Percentiles rank a stretch among this genome's conserved stretches.
These are phyloP conservation scores for Opisthograptis luteolata DNA, from an alignment of 2,888 invertebrate genomes.

Conservation along the genomic window DNA sequence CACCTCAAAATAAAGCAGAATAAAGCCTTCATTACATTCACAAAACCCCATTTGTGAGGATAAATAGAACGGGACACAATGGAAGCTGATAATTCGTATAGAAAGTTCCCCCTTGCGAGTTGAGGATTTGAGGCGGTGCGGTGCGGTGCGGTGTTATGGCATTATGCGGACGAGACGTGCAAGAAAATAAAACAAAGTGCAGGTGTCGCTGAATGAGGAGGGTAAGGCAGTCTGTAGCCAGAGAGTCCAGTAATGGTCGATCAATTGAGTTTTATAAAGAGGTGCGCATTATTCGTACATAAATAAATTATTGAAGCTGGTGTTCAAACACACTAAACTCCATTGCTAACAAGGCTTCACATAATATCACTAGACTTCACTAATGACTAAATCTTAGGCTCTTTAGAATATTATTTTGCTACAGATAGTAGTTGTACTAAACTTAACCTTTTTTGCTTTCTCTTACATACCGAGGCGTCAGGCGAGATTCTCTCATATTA, in stretches of 20 bases:
- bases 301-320: neutral
- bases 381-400: too few relatives aligned
- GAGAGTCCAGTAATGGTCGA: neutral
- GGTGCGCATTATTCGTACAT: neutral
- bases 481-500: too few relatives aligned
- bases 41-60: slow-evolving; percentile 76
- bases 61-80: slow-evolving; percentile 75
- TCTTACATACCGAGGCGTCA: too few relatives aligned
- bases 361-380: too few relatives aligned
- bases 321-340: too few relatives aligned
- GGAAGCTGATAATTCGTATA: slow-evolving; percentile 75
- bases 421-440: too few relatives aligned
- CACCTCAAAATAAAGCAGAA: slow-evolving; percentile 78
- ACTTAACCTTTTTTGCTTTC: too few relatives aligned
- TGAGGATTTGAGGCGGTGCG: slow-evolving; percentile 70
- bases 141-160: slow-evolving; percentile 73
- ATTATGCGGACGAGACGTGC: slow-evolving; percentile 71
- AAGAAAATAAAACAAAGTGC: slow-evolving; percentile 78
- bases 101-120: slow-evolving; percentile 70
- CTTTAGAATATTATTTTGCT: too few relatives aligned
- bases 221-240: neutral
- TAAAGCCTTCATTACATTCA: slow-evolving; percentile 80
- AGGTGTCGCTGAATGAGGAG: slow-evolving; percentile 67
- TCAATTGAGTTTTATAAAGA: neutral
- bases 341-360: too few relatives aligned